Evolutionary conservation across 2,113 vertebrate genomes (phyloP).

Genomic region (Onychostoma macrolepis): DNA sequence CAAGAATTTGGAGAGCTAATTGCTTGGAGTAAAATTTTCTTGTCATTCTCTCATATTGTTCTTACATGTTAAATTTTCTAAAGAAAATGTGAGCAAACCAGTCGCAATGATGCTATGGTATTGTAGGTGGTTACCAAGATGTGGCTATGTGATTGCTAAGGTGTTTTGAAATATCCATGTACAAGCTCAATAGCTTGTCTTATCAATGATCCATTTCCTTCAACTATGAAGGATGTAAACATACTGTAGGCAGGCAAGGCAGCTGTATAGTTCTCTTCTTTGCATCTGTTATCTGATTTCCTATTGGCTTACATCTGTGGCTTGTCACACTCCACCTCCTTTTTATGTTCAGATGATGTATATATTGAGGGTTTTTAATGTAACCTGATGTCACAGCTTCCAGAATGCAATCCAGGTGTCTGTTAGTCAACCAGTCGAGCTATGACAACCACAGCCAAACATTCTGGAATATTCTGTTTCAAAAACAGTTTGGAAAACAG

Average conservation of each 20-base stretch:
- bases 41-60: background rate
- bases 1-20: background rate
- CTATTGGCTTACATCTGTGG: background rate
- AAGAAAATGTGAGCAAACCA: background rate
- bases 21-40: background rate
- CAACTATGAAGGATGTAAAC: background rate
- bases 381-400: background rate
- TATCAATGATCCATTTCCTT: background rate
- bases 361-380: background rate
- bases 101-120: background rate
- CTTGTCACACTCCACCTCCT: background rate
- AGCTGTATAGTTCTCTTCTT: background rate
- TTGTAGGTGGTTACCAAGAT: background rate
- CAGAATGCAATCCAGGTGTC: background rate
- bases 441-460: background rate
- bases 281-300: background rate
- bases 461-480: background rate
- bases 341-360: background rate
- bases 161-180: background rate
- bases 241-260: background rate
- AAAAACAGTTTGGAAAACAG: background rate
- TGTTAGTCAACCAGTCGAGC: slow-evolving; percentile 1
- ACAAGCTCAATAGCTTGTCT: background rate
- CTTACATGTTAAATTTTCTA: background rate
- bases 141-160: background rate